Percentiles rank a stretch among this genome's conserved stretches.
These are phyloP conservation scores for Rhadinocentrus ornatus DNA, from an alignment of 2,797 vertebrate species.

Conservation along the genomic window DNA sequence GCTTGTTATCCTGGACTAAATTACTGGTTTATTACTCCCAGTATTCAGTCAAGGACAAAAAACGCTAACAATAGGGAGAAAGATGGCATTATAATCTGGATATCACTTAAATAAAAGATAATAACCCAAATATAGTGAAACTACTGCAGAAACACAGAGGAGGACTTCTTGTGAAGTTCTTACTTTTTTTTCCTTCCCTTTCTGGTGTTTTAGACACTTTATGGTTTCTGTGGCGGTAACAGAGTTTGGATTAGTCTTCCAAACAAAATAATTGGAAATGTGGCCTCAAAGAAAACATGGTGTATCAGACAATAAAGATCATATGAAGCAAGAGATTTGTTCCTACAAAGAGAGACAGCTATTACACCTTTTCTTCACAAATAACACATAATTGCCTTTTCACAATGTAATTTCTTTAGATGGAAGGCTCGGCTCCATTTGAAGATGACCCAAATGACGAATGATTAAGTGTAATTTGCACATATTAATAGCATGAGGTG, in stretches of 20 bases:
- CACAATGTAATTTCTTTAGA: slow-evolving; percentile 75
- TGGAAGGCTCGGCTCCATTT: slow-evolving; percentile 68
- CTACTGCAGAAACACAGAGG: neutral
- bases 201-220: slow-evolving; percentile 3
- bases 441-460: slow-evolving; percentile 71
- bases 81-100: neutral
- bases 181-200: neutral
- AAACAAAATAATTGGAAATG: slow-evolving; percentile 21
- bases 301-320: slow-evolving; percentile 44
- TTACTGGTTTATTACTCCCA: slow-evolving; percentile 37
- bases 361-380: slow-evolving; percentile 71
- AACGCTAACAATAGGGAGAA: neutral
- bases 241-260: slow-evolving; percentile 15
- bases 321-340: slow-evolving; percentile 61
- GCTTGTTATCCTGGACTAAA: slow-evolving; percentile 25
- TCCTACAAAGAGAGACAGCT: slow-evolving; percentile 34
- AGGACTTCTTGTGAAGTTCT: neutral
- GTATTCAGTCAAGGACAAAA: slow-evolving; percentile 9
- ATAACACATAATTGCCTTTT: slow-evolving; percentile 71
- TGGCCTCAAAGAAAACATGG: slow-evolving; percentile 14
- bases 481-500: slow-evolving; percentile 63
- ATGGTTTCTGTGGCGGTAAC: neutral
- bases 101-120: neutral
- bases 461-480: slow-evolving; percentile 80
- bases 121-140: neutral